Conservation (phyloP, 2,113 vertebrate species). For the Gymnogyps californianus region DNA sequence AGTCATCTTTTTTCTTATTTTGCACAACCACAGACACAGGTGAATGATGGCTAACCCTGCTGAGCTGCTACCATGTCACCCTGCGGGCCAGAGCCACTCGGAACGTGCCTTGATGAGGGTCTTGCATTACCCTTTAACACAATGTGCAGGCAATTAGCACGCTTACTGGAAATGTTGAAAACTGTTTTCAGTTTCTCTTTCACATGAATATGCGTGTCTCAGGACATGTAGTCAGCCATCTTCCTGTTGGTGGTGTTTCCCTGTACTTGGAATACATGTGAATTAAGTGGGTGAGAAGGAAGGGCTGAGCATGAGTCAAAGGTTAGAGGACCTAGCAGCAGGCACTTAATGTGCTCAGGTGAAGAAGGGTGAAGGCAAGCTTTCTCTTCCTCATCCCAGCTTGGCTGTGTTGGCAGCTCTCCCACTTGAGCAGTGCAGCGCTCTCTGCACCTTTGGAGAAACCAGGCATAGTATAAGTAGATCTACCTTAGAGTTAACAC, state of each 20-base stretch:
- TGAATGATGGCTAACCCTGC: background rate
- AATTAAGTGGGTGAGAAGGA: background rate
- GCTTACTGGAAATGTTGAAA: background rate
- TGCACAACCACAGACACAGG: background rate
- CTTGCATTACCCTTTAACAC: background rate
- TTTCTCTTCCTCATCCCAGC: background rate
- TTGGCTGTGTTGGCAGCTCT: background rate
- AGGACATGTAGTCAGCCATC: background rate
- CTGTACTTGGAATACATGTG: background rate
- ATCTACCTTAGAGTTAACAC: background rate
- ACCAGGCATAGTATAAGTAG: background rate
- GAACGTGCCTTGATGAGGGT: background rate
- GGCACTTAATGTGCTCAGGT: background rate
- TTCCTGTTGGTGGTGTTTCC: background rate
- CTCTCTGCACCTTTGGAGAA: background rate
- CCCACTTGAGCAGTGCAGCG: background rate
- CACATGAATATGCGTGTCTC: background rate
- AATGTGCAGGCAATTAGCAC: fast-evolving
- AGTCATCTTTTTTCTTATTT: background rate
- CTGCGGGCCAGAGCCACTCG: background rate
- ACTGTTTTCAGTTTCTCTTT: background rate
- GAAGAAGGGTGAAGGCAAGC: background rate
- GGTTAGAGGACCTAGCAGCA: background rate
- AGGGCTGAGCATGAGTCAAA: background rate
- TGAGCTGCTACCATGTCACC: background rate